phyloP scores from a whole-genome alignment of 2,113 vertebrate species.

The Orthonyx spaldingii region DNA sequence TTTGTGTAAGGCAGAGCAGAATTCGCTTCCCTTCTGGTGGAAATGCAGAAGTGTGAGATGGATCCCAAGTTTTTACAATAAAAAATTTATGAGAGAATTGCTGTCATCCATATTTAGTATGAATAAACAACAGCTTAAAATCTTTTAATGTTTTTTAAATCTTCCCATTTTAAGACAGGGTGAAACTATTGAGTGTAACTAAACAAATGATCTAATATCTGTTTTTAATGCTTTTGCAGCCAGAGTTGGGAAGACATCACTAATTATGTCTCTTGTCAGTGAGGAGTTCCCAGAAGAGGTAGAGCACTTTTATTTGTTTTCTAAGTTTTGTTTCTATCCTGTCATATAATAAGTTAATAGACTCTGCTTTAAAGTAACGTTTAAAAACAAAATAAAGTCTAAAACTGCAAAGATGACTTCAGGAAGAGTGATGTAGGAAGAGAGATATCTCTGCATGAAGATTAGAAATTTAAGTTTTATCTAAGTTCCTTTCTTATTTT shows the following conservation, averaged over 20 bases:
- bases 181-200: background rate
- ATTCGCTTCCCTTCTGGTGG: background rate
- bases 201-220: constrained; percentile 34
- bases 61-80: background rate
- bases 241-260: constrained; percentile 97
- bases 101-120: background rate
- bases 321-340: background rate
- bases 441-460: background rate
- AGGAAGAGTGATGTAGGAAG: background rate
- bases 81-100: background rate
- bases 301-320: constrained; percentile 42
- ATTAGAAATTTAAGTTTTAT: background rate
- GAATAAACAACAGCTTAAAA: background rate
- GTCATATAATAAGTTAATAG: background rate
- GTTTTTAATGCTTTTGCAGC: constrained; percentile 77
- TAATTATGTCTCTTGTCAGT: constrained; percentile 98
- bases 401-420: background rate
- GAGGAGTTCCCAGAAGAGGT: constrained; percentile 99
- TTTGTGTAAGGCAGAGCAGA: background rate
- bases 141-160: background rate
- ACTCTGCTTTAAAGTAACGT: background rate
- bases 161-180: background rate
- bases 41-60: background rate
- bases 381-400: background rate
- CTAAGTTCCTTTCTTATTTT: background rate